Evolutionary conservation across 2,888 invertebrate genomes (phyloP).

Genomic region (Myathropa florea): DNA sequence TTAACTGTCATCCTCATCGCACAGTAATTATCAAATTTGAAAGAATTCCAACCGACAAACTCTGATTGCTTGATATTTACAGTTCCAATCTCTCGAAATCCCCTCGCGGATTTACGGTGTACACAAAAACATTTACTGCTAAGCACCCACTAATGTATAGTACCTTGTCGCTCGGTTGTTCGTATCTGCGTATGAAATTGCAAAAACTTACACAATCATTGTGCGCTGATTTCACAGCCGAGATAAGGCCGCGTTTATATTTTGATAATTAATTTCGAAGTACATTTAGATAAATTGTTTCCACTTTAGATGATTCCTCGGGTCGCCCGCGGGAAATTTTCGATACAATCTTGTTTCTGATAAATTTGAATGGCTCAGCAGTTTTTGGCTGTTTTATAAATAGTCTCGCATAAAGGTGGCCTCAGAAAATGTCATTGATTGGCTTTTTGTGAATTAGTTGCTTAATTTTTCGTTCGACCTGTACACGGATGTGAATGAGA

Average conservation of each 20-base stretch:
- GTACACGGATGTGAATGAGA: background rate
- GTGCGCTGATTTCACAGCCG: constrained; percentile 41
- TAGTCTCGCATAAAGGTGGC: background rate
- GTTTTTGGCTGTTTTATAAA: constrained; percentile 26
- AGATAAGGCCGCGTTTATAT: constrained; percentile 43
- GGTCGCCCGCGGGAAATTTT: background rate
- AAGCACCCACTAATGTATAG: background rate
- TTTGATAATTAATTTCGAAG: constrained; percentile 46
- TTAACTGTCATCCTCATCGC: background rate
- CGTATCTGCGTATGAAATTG: constrained; percentile 26
- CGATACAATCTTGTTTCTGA: constrained; percentile 11
- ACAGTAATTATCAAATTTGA: background rate
- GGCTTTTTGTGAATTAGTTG: constrained; percentile 30
- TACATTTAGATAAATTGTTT: constrained; percentile 30
- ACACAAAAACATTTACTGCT: background rate
- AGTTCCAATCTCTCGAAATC: background rate
- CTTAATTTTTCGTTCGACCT: constrained; percentile 10
- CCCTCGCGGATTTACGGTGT: background rate
- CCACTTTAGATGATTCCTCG: background rate
- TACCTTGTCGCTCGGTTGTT: background rate
- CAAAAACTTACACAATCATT: constrained; percentile 29
- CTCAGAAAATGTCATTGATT: constrained; percentile 24
- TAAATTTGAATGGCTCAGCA: constrained; percentile 14
- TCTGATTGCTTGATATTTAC: background rate
- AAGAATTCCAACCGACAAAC: background rate